Evolutionary conservation across 2,797 vertebrate genomes (phyloP).

Genomic region (Nyctalus aviator): DNA sequence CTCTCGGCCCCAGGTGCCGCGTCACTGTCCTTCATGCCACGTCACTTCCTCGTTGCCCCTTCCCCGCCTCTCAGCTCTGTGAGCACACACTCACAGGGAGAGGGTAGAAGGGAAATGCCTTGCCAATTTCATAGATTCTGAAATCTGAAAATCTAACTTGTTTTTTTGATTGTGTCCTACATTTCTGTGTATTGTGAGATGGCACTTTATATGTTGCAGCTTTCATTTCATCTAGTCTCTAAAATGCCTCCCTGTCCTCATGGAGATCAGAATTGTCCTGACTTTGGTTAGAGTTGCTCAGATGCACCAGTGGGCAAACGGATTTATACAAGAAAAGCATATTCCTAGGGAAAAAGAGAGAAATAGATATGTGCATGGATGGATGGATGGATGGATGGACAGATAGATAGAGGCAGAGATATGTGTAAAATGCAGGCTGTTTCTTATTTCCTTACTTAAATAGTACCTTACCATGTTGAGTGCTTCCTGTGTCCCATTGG

Average conservation of each 20-base stretch:
- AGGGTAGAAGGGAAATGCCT: not conserved
- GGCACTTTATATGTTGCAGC: not conserved
- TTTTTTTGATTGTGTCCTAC: not conserved
- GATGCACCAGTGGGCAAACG: not conserved
- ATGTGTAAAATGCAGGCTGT: slow-evolving; percentile 21
- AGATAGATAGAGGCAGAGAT: not conserved
- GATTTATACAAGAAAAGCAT: slow-evolving; percentile 55
- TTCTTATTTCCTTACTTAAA: slow-evolving; percentile 37
- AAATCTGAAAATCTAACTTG: slow-evolving; percentile 22
- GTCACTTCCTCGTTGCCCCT: fast-evolving
- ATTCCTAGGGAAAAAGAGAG: not conserved
- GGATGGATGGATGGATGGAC: not conserved
- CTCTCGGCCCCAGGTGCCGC: fast-evolving
- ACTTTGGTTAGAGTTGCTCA: slow-evolving; percentile 1
- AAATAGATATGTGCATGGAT: not conserved
- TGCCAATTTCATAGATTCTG: not conserved
- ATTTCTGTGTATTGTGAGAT: not conserved
- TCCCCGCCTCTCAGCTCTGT: not conserved
- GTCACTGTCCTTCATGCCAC: fast-evolving
- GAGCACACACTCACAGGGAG: fast-evolving
- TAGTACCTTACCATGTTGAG: slow-evolving; percentile 1
- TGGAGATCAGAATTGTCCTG: slow-evolving; percentile 39
- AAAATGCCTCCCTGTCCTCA: slow-evolving; percentile 12
- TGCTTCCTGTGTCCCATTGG: not conserved
- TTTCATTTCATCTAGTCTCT: slow-evolving; percentile 50